These are phyloP conservation scores for Tringa solitaria DNA, from an alignment of 2,113 vertebrate genomes.

Conservation along the genomic window DNA sequence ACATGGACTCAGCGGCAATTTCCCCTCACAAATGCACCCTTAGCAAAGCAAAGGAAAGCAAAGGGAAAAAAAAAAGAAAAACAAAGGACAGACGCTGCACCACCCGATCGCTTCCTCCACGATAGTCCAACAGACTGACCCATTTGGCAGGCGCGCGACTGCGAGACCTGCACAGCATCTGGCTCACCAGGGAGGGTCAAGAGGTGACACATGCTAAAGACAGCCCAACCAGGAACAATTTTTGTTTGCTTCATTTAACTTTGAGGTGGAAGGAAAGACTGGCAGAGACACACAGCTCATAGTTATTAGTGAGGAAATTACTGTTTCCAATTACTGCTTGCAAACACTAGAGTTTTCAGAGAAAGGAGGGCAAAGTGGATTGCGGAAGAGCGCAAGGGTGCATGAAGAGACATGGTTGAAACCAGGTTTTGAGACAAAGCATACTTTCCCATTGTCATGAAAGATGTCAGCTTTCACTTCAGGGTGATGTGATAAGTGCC, in stretches of 20 bases:
- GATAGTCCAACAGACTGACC: conserved; percentile 48
- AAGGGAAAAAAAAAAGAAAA: neutral
- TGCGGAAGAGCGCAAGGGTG: neutral
- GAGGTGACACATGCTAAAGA: conserved; percentile 18
- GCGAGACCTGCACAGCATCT: conserved; percentile 45
- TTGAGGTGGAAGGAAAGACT: neutral
- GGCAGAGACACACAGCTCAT: neutral
- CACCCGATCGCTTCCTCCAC: neutral
- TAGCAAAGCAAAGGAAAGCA: neutral
- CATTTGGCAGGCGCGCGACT: neutral
- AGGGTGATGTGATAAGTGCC: neutral
- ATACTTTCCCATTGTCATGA: neutral
- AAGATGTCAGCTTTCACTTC: neutral
- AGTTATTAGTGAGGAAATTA: neutral
- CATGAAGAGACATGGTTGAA: neutral
- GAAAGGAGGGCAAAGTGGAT: neutral
- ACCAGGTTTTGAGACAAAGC: neutral
- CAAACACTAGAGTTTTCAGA: neutral
- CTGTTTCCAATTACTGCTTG: neutral
- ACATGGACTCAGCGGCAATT: neutral
- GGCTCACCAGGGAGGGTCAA: conserved; percentile 9
- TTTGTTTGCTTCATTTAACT: neutral
- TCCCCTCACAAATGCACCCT: conserved; percentile 14
- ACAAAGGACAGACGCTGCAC: conserved; percentile 25
- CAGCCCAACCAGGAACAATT: neutral